Evolutionary conservation across 2,113 vertebrate genomes (phyloP), one percentile per base, ranked within the genome.

Genomic region (Sceloporus tristichus): DNA sequence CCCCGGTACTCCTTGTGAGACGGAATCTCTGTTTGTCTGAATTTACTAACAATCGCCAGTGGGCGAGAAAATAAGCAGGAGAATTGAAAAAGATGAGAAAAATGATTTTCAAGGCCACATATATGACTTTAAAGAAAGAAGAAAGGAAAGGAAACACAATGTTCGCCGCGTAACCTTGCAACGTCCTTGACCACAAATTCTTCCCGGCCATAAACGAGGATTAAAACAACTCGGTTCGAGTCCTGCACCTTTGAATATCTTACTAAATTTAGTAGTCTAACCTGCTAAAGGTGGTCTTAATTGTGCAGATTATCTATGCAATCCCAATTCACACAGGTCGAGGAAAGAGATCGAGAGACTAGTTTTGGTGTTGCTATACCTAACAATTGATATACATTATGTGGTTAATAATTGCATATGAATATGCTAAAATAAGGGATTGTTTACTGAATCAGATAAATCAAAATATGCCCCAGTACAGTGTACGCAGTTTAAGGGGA

Each of bases 71-170:
- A 27, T 29, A n/a, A 66, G 27, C 1, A 1, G 34, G 34, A 11
- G 11, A 16, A 48, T 48, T 48, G 48, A 11, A 29, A 27, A 53
- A n/a, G 19, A 27, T 34, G 19, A 11, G 9, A 10, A 62, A 71
- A 23, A 38, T 71, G 70, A 9, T 38, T 40, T 68, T 14, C 0
- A 71, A 1, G 76, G 0, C 0, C 78, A 90, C 89, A 80, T 40
- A 77, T 48, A 5, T 62, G 87, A 40, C 73, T 76, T 75, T 54
- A 59, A 85, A 91, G 19, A 13, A 84, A 48, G 16, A 3, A 59
- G 27, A 25, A 3, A 40, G 38, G 6, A 18, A 23, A 79, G 56
- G 62, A 34, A 70, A 13, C 9, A 23, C n/a, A 38, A 71, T 5
- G 10, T 29, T 2, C 40, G 4, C 56, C 2, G 48, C 2, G 14